Evolutionary conservation across 1,140 invertebrate genomes (phyloP).

Genomic region (Achroia grisella): DNA sequence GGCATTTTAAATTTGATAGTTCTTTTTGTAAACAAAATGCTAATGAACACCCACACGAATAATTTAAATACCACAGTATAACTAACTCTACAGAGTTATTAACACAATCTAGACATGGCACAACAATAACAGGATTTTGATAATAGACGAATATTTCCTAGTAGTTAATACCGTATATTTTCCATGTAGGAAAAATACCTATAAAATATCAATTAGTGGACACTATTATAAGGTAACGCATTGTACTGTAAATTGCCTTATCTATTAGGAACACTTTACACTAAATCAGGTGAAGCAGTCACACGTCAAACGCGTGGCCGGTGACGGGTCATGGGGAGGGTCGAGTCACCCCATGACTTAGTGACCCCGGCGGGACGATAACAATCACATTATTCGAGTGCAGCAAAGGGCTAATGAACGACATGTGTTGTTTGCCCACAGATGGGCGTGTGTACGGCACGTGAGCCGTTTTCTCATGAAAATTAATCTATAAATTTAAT

Average conservation of each 20-base stretch:
- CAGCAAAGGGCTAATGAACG: constrained; percentile 32
- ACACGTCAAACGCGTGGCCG: constrained; percentile 28
- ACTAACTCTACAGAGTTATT: constrained; percentile 17
- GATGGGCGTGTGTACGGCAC: constrained; percentile 36
- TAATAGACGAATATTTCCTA: too few species aligned
- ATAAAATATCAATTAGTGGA: background rate
- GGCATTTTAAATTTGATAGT: constrained; percentile 53
- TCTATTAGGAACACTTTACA: constrained; percentile 2
- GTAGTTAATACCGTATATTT: too few species aligned
- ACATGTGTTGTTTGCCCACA: constrained; percentile 42
- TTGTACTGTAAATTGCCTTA: background rate
- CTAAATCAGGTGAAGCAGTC: constrained; percentile 14
- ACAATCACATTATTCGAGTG: constrained; percentile 44
- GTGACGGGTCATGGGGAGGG: constrained; percentile 21
- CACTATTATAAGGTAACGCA: background rate
- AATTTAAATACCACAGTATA: constrained; percentile 21
- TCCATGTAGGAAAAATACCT: too few species aligned
- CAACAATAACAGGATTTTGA: too few species aligned
- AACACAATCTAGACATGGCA: too few species aligned
- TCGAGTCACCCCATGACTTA: constrained; percentile 42
- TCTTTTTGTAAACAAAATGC: constrained; percentile 56
- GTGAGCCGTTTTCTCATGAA: constrained; percentile 32
- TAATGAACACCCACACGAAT: constrained; percentile 42
- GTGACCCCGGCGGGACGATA: constrained; percentile 43
- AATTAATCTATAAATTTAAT: background rate